These are phyloP conservation scores for Trichogramma evanescens DNA, from an alignment of 2,888 invertebrate genomes.

Conservation along the genomic window DNA sequence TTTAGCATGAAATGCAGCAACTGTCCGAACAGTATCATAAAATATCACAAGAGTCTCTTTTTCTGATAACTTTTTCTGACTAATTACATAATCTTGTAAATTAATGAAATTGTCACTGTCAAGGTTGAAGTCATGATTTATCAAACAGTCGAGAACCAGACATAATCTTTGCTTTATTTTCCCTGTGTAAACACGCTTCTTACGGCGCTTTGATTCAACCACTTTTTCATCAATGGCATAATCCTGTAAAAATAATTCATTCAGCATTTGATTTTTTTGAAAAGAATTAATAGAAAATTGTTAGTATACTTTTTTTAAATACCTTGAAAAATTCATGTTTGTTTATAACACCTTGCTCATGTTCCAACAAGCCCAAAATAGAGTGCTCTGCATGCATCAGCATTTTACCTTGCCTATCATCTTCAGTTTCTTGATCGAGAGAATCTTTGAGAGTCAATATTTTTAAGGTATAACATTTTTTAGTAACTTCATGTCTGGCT, in stretches of 20 bases:
- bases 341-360: slow-evolving; percentile 67
- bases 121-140: slow-evolving; percentile 59
- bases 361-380: slow-evolving; percentile 60
- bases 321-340: slow-evolving; percentile 73
- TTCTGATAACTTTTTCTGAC: slow-evolving; percentile 67
- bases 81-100: slow-evolving; percentile 69
- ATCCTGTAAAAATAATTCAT: slow-evolving; percentile 51
- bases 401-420: slow-evolving; percentile 73
- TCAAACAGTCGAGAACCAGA: slow-evolving; percentile 67
- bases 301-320: slow-evolving; percentile 18
- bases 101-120: slow-evolving; percentile 57
- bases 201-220: slow-evolving; percentile 35
- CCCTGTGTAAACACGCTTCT: slow-evolving; percentile 51
- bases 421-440: slow-evolving; percentile 59
- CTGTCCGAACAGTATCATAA: slow-evolving; percentile 66
- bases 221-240: slow-evolving; percentile 61
- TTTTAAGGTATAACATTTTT: slow-evolving; percentile 65
- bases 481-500: slow-evolving; percentile 63
- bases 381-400: slow-evolving; percentile 71
- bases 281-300: background rate
- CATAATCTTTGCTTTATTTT: slow-evolving; percentile 57
- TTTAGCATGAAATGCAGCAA: slow-evolving; percentile 66
- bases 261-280: background rate
- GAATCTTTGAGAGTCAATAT: slow-evolving; percentile 51
- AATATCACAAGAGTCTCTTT: slow-evolving; percentile 68